Evolutionary conservation across 2,113 vertebrate genomes (phyloP).

Genomic region (Perca fluviatilis): DNA sequence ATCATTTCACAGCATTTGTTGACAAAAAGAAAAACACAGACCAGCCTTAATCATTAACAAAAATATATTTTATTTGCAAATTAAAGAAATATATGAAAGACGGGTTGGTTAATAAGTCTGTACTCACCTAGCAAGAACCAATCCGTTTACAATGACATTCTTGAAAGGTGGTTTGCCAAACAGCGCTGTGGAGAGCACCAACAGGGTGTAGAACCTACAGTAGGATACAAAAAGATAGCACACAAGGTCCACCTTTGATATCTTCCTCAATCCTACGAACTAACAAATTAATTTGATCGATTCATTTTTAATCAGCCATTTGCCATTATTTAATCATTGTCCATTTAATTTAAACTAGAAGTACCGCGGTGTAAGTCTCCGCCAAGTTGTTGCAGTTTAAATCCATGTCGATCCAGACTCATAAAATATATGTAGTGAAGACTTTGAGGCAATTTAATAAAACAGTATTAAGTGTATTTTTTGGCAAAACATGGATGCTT

Average conservation of each 20-base stretch:
- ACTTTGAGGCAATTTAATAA: too few relatives aligned
- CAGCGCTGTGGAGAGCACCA: slow-evolving; percentile 95
- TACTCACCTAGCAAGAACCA: slow-evolving; percentile 94
- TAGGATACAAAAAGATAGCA: background rate
- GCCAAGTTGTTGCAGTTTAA: too few relatives aligned
- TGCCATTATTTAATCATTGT: background rate
- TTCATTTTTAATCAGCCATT: background rate
- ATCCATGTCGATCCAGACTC: too few relatives aligned
- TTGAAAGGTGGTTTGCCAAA: slow-evolving; percentile 97
- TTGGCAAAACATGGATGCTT: too few relatives aligned
- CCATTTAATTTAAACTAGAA: background rate
- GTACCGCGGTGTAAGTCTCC: too few relatives aligned
- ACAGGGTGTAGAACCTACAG: slow-evolving; percentile 96
- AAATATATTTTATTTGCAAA: background rate
- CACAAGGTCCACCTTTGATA: background rate
- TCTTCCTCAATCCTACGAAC: too few relatives aligned
- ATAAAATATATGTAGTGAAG: too few relatives aligned
- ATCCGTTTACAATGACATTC: slow-evolving; percentile 97
- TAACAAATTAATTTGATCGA: background rate
- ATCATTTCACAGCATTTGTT: background rate
- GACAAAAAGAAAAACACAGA: background rate
- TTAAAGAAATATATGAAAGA: background rate
- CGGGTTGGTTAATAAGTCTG: background rate
- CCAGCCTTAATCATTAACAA: background rate
- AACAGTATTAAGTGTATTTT: too few relatives aligned